These are phyloP conservation scores for Drosophila bunnanda DNA, from an alignment of 2,888 invertebrate genomes.

Conservation along the genomic window DNA sequence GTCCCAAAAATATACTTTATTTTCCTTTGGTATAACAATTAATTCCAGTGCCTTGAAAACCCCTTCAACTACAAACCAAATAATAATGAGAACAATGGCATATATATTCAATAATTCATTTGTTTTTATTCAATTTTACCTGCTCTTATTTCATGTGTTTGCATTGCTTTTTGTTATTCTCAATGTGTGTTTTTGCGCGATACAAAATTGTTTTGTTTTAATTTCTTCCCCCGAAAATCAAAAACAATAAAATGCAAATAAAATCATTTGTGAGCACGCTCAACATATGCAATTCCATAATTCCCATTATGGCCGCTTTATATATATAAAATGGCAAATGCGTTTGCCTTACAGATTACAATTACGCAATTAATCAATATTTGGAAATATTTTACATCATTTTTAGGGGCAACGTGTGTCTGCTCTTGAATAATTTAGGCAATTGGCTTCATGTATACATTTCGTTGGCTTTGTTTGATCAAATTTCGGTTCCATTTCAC, in stretches of 20 bases:
- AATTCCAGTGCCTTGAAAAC: not conserved
- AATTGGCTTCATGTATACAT: constrained; percentile 35
- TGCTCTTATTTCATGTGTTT: constrained; percentile 33
- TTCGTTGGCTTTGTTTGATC: constrained; percentile 51
- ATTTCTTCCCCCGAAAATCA: constrained; percentile 6
- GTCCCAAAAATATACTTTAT: not conserved
- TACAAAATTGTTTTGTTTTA: constrained; percentile 32
- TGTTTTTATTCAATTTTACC: constrained; percentile 55
- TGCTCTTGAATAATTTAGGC: constrained; percentile 27
- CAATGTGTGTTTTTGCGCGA: constrained; percentile 33
- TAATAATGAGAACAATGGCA: not conserved
- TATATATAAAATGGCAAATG: constrained; percentile 43
- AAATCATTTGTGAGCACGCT: constrained; percentile 27
- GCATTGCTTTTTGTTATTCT: constrained; percentile 27
- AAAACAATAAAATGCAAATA: constrained; percentile 42
- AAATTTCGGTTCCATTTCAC: constrained; percentile 24
- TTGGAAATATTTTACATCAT: constrained; percentile 51
- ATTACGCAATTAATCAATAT: constrained; percentile 31
- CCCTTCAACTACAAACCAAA: not conserved
- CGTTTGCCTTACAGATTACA: constrained; percentile 18
- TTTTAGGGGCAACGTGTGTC: constrained; percentile 22
- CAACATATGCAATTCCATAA: constrained; percentile 29
- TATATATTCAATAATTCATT: constrained; percentile 41
- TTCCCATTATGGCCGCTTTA: constrained; percentile 11
- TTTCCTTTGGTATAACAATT: not conserved